Base-by-base conservation (phyloP, 2,888 invertebrate genomes). In the Xylota segnis region DNA sequence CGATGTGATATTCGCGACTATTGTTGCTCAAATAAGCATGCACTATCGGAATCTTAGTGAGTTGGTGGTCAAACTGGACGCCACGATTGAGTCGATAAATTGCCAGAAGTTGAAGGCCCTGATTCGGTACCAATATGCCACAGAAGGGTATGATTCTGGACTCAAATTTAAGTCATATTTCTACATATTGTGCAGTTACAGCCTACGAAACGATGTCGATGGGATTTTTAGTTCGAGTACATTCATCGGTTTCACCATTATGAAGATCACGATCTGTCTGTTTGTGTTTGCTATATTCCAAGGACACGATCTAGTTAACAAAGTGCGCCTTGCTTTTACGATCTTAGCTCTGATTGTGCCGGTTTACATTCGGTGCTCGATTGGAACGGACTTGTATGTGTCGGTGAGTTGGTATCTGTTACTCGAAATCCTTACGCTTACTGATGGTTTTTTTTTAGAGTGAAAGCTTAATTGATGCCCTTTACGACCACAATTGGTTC, bases 41-140 rank as follows among this genome's bases (percentile, higher is more conserved):
- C 59, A 81, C 59, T 81, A 81, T 66, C 27, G 34, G 18, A 52
- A 61, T 29, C 27, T 81, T n/a, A 37, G 59, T 3, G n/a, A 59
- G 5, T 4, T n/a, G 0, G 0, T 74, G 10, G 43, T 54, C 5
- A 23, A 68, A 34, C 10, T 81, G 9, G 79, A 81, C 40, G 72
- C 66, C 6, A 43, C 23, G n/a, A n/a, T n/a, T 0, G 66, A 37
- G 12, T 5, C 16, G 0, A 7, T 2, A 52, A 34, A n/a, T 45
- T 27, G n/a, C 5, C 14, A 16, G 4, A 10, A 52, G 0, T 18
- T 81, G 7, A 54, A 5, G 7, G 4, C 23, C 12, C 23, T 81
- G 1, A 45, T 81, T 29, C 43, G 32, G 0, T 81, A 45, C 23
- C 79, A 81, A 32, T 45, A 81, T n/a, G 14, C n/a, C n/a, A 10